These are phyloP conservation scores for Notarius lentiginosus DNA, from an alignment of 2,113 vertebrate species.

Conservation along the genomic window DNA sequence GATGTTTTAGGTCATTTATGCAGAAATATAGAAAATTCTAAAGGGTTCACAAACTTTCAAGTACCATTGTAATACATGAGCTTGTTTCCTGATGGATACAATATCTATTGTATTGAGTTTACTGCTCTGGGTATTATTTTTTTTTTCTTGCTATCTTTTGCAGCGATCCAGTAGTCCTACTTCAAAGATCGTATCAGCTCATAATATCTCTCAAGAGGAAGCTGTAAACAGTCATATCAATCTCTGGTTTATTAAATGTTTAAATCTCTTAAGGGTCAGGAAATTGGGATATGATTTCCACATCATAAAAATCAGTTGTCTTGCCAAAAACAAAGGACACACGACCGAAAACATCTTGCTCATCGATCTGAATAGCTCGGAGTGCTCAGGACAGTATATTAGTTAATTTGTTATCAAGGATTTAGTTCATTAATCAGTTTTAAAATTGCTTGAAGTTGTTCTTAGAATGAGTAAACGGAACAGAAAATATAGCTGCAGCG, in stretches of 20 bases:
- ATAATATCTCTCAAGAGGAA: not conserved
- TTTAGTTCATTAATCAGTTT: not conserved
- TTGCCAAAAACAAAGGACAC: not conserved
- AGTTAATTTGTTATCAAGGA: too few relatives aligned
- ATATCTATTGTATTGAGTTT: not conserved
- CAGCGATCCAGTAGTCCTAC: not conserved
- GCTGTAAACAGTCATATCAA: conserved; percentile 1
- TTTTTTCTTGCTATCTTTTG: not conserved
- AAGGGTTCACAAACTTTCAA: too few relatives aligned
- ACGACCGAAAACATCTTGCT: not conserved
- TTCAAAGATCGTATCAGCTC: not conserved
- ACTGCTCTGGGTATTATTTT: not conserved
- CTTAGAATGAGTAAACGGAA: not conserved
- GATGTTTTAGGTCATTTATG: too few relatives aligned
- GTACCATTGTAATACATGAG: too few relatives aligned
- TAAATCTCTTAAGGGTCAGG: not conserved
- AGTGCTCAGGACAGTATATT: too few relatives aligned
- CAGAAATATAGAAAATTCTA: too few relatives aligned
- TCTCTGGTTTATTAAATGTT: not conserved
- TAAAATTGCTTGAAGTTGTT: not conserved
- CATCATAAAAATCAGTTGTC: conserved; percentile 2
- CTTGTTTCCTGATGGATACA: not conserved
- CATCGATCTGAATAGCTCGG: not conserved
- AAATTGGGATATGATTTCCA: not conserved
- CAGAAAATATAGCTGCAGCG: not conserved